These are phyloP conservation scores for Spilarctia lutea DNA, from an alignment of 2,888 invertebrate genomes.

Conservation along the genomic window DNA sequence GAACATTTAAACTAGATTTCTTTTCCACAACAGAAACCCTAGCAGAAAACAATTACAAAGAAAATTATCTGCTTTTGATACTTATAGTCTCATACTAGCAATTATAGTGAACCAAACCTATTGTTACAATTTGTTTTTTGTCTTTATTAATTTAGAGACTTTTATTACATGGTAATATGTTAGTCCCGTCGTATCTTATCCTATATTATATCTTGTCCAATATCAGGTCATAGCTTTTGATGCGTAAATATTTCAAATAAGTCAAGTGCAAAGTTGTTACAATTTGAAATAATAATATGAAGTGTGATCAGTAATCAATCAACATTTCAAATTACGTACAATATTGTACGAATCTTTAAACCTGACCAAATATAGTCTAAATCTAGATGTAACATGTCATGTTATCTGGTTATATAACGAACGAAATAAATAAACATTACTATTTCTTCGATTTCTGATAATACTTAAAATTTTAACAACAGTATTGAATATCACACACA, in stretches of 20 bases:
- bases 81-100: neutral
- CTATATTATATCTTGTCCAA: too few relatives aligned
- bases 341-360: neutral
- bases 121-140: too few relatives aligned
- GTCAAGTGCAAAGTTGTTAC: too few relatives aligned
- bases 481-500: neutral
- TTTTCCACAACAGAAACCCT: neutral
- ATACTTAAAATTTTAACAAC: neutral
- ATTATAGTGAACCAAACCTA: too few relatives aligned
- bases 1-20: too few relatives aligned
- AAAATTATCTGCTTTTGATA: neutral
- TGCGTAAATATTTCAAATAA: too few relatives aligned
- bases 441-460: neutral
- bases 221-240: too few relatives aligned
- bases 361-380: neutral
- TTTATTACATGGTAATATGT: too few relatives aligned
- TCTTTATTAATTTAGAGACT: too few relatives aligned
- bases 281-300: too few relatives aligned
- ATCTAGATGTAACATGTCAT: neutral
- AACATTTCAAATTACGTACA: neutral
- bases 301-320: too few relatives aligned
- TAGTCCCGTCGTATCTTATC: too few relatives aligned
- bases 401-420: neutral
- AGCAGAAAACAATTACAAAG: neutral
- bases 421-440: neutral